Base-by-base conservation (phyloP, 1,140 invertebrate genomes). In the Neotoxoptera formosana region DNA sequence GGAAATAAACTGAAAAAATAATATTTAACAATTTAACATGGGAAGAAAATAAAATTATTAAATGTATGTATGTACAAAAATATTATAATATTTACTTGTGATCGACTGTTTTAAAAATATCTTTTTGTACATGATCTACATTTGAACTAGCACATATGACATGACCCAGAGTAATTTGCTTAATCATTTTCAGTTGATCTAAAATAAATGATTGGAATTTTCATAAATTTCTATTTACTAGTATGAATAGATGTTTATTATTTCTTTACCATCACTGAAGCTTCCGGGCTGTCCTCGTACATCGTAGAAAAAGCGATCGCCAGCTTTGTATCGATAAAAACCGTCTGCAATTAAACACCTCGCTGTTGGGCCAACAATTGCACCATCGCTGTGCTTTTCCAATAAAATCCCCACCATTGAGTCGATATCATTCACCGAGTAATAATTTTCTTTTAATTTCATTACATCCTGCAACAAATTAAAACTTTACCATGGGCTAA, bases 311-410 rank as follows among this genome's bases (percentile, higher is more conserved):
- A 97, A 98, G 87, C 97, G 95, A 95, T 98, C 98, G 25, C 97
- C 98, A 51, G 96, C 96, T 95, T 97, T 97, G 7, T 97, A 96
- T 91, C 97, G 96, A 0, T 96, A 95, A 94, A 99, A 98, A 95
- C 99, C 98, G 94, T 98, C 97, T 7, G 96, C 97, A 36, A 99
- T 96, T 53, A 99, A 96, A 94, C 98, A 99, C 17, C 96, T 96
- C 94, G 98, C 98, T 2, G 98, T 98, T 4, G 97, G 97, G 30
- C 98, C 98, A 6, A 98, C 95, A 25, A 98, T 94, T 4, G 96
- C 97, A 17, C 96, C 97, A 0, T 96, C 95, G 1, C 96, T 95
- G 7, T 96, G 95, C 30, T 95, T 95, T 95, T 99, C 98, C 1
- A 97, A 96, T 95, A 98, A 96, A 76, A 97, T 97, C 30, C 97